These are phyloP conservation scores for Ciconia maguari DNA, from an alignment of 2,113 vertebrate genomes.

Conservation along the genomic window DNA sequence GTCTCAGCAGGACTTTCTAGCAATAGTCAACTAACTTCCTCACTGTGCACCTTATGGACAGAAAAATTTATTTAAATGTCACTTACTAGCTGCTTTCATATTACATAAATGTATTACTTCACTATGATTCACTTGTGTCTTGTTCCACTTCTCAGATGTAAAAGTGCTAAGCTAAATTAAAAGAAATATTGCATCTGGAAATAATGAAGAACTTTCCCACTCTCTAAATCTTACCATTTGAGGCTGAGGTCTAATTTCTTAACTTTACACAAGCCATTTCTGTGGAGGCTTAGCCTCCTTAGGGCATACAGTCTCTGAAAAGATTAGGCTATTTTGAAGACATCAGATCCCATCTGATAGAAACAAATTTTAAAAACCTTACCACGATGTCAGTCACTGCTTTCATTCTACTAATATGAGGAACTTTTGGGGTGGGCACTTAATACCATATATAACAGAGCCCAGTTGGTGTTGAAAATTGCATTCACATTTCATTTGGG, in stretches of 20 bases:
- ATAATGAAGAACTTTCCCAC: background rate
- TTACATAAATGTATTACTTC: background rate
- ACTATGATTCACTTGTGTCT: background rate
- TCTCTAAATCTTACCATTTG: background rate
- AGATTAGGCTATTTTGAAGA: background rate
- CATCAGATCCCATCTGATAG: background rate
- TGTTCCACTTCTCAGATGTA: background rate
- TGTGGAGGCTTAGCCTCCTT: background rate
- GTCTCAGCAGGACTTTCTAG: background rate
- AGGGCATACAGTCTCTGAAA: background rate
- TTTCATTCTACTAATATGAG: background rate
- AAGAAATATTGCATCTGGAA: conserved; percentile 20
- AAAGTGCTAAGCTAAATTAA: background rate
- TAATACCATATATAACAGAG: background rate
- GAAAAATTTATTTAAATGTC: background rate
- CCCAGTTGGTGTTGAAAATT: background rate
- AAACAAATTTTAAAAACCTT: background rate
- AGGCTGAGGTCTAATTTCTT: conserved; percentile 23
- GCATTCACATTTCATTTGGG: background rate
- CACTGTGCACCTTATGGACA: background rate
- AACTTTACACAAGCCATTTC: background rate
- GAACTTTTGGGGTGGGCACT: background rate
- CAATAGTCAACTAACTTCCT: background rate
- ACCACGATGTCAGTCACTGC: background rate
- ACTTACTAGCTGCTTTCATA: background rate